A percentile compares a stretch with the other conserved stretches of the same genome.
These are phyloP conservation scores for Phycodurus eques DNA, from an alignment of 2,113 vertebrate species.

Conservation along the genomic window DNA sequence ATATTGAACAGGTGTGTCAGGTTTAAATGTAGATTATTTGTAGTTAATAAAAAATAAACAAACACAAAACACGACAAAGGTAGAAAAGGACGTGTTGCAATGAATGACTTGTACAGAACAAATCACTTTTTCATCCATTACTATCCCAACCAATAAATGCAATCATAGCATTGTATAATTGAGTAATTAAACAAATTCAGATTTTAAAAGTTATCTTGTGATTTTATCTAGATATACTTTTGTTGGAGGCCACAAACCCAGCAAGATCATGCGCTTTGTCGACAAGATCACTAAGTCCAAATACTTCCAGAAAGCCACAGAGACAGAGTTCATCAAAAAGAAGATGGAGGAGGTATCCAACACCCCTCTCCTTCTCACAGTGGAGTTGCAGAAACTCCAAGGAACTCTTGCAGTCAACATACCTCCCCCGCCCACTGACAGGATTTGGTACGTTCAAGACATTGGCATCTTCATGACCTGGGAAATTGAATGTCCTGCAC, in stretches of 20 bases:
- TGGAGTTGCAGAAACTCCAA: constrained; percentile 88
- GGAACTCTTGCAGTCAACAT: constrained; percentile 92
- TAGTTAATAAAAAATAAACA: too few species aligned
- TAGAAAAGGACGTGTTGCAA: too few species aligned
- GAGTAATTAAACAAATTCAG: not conserved
- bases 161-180: not conserved
- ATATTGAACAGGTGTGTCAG: too few species aligned
- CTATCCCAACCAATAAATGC: too few species aligned
- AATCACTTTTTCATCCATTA: too few species aligned
- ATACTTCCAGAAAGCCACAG: constrained; percentile 96
- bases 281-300: constrained; percentile 97
- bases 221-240: constrained; percentile 66
- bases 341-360: constrained; percentile 98
- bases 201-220: not conserved
- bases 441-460: constrained; percentile 82
- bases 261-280: constrained; percentile 95
- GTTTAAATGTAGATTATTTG: too few species aligned
- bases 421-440: constrained; percentile 93
- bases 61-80: too few species aligned
- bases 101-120: too few species aligned
- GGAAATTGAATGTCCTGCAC: not conserved
- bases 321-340: constrained; percentile 97
- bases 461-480: not conserved
- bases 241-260: constrained; percentile 83
- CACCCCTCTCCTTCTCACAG: constrained; percentile 91